Base-by-base conservation (phyloP, 1,140 invertebrate species). In the Drepana arcuata region DNA sequence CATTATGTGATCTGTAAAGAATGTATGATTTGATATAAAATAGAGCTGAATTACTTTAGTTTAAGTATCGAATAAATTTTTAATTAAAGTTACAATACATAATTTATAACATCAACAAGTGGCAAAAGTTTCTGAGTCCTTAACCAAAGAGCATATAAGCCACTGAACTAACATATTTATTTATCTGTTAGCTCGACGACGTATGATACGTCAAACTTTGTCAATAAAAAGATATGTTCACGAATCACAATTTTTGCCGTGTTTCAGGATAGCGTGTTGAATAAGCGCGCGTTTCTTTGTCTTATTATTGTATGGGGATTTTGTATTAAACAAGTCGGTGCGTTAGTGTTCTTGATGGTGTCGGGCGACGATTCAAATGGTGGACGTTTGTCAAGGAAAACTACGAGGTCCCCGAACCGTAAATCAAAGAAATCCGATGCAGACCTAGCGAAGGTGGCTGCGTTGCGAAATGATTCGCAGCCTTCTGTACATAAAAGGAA, bases 401-500 rank as follows among this genome's bases (percentile, higher is more conserved):
- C 67, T 67, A 71, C 74, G 44, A 83, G 79, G 61, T 84, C 80
- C 39, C 79, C 81, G 54, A 83, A 81, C 64, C 71, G 78, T 60
- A 84, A 79, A 63, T 82, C 70, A 30, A 81, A 82, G 59, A 84
- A 82, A 54, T 48, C 69, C 56, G 78, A 84, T 75, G 73, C 77
- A 72, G 77, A 84, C 77, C 52, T 83, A 84, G 79, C 78, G 50
- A 84, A 84, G 57, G 63, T 68, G 55, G 79, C 79, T 50, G 58
- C 77, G 66, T 79, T 82, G 77, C 78, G 78, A 78, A 75, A 82
- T 80, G 75, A 60, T 24, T 72, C 84, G 48, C 84, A 87, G 65
- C 86, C 89, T 55, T 93, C 92, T 11, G 90, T 94, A 52, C 93
- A 94, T 74, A 93, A 94, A 78, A 87, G 90, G 69, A 94, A 94